Evolutionary conservation across 2,888 invertebrate genomes (phyloP), one percentile per base, ranked within the genome.

Genomic region (Idaea dimidiata): DNA sequence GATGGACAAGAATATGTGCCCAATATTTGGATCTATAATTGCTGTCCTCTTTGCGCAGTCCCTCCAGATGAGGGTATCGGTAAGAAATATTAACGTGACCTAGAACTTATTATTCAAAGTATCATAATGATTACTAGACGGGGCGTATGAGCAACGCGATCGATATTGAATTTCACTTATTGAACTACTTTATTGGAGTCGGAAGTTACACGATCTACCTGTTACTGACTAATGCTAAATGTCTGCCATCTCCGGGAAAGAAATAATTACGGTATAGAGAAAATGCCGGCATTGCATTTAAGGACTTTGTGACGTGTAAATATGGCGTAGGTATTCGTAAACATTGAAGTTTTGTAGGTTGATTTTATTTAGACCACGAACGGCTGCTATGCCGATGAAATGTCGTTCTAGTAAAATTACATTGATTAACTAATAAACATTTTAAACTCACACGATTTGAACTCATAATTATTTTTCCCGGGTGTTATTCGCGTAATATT

Each of bases 11-110:
- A 78, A 16, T 70, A 88, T 62, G 74, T 76, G 54, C 83, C 83
- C 18, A 82, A 85, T 62, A 66, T 72, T 8, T 74, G 71, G 54
- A 77, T 92, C 71, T 81, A 75, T 62, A 85, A 82, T 16, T 93
- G 93, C 70, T 93, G 93, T 73, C 93, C 93, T 16, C 84, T 84
- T 32, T 93, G 93, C 72, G 72, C 67, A 64, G 59, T 53, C 53
- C 62, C 71, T 6, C 66, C 76, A 58, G 75, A 43, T 43, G 43
- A 43, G 14, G 43, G 43, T 5, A 8, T 14, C 43, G 43, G 76
- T 76, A 74, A 68, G 63, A n/a, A 63, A 18, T 33, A 54, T 17
- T 14, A 43, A 59, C 43, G 16, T 55, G 43, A 58, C 54, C 62
- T 62, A 59, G 5, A 24, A 24, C 24, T 24, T 24, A 24, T 5